phyloP scores from a whole-genome alignment of 2,888 invertebrate genomes.

The Germaria angustata region DNA sequence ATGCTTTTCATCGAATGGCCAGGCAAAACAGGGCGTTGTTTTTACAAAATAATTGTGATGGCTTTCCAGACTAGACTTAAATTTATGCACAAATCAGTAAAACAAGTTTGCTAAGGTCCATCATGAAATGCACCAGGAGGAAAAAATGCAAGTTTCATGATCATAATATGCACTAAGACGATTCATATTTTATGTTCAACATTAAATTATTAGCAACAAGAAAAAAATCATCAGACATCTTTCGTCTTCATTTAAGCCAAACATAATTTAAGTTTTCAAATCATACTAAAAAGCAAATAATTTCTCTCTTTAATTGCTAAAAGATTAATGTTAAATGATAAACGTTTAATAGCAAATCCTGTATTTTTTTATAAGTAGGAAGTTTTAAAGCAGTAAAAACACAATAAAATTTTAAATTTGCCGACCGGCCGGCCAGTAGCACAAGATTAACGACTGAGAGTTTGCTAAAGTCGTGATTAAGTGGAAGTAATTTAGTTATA shows the following conservation, averaged over 20 bases:
- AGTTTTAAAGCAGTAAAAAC: constrained; percentile 10
- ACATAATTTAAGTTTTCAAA: constrained; percentile 1
- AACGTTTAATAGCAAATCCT: constrained; percentile 33
- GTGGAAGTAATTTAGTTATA: constrained; percentile 16
- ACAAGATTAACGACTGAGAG: neutral
- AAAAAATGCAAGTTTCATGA: neutral
- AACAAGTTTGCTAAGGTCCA: neutral
- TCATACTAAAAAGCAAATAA: constrained; percentile 38
- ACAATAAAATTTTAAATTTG: constrained; percentile 34
- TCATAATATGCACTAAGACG: neutral
- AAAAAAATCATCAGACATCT: neutral
- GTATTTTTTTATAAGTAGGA: constrained; percentile 4
- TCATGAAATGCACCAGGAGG: neutral
- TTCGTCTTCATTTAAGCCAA: constrained; percentile 11
- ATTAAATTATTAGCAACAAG: constrained; percentile 4
- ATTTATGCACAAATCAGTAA: neutral
- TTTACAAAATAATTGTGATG: neutral
- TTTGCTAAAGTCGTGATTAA: neutral
- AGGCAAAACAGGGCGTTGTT: neutral
- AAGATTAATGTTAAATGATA: constrained; percentile 56
- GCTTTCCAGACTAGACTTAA: neutral
- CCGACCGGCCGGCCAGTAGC: constrained; percentile 2
- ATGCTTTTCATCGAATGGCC: neutral
- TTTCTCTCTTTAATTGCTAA: constrained; percentile 56
- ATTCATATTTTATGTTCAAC: constrained; percentile 9